Percentiles rank a stretch among this genome's conserved stretches.
Evolutionary conservation across 2,113 vertebrate genomes (phyloP).

Genomic region (Anseranas semipalmata): DNA sequence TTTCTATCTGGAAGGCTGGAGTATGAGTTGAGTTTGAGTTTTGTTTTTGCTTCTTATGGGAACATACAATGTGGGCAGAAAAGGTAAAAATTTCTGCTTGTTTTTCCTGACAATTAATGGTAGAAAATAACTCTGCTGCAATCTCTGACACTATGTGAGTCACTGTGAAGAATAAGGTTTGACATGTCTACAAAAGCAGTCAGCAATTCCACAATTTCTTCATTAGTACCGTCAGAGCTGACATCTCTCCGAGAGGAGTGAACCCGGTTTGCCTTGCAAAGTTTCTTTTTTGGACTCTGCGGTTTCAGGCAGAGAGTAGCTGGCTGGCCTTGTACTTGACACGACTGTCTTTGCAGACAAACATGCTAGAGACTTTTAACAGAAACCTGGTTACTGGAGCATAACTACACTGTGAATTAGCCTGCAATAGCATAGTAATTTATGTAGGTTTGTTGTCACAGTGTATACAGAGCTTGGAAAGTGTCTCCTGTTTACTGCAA

Average conservation of each 20-base stretch:
- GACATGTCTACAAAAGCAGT: not conserved
- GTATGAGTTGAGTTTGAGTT: not conserved
- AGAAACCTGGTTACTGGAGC: not conserved
- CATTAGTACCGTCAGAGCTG: not conserved
- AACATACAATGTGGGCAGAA: not conserved
- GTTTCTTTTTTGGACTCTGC: not conserved
- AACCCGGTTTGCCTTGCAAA: not conserved
- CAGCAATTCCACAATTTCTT: not conserved
- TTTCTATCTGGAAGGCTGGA: not conserved
- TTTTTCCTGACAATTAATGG: not conserved
- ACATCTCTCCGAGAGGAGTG: not conserved
- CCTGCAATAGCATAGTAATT: not conserved
- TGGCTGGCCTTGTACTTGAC: not conserved
- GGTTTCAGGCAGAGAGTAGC: not conserved
- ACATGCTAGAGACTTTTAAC: not conserved
- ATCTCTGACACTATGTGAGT: not conserved
- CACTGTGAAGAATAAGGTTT: not conserved
- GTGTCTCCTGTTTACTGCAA: conserved; percentile 2
- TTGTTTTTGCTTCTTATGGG: not conserved
- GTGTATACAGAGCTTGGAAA: conserved; percentile 1
- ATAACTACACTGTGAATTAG: not conserved
- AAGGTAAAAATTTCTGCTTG: not conserved
- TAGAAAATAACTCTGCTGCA: not conserved
- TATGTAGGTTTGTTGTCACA: conserved; percentile 2
- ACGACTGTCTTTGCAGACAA: not conserved